A percentile compares a stretch with the other conserved stretches of the same genome.
These are phyloP conservation scores for Diceros bicornis DNA, from an alignment of 2,797 vertebrate genomes.

Conservation along the genomic window DNA sequence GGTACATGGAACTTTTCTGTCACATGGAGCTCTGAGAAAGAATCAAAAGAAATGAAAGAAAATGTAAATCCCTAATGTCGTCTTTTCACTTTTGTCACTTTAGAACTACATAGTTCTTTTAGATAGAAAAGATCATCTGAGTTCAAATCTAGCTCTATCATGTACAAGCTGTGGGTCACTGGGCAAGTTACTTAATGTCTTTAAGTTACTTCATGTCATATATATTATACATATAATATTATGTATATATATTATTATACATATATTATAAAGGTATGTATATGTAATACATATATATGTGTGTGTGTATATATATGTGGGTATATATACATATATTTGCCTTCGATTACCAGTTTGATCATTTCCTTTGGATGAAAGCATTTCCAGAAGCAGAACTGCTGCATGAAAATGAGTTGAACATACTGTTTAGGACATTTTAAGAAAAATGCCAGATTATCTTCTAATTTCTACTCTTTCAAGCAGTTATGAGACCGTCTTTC, in stretches of 20 bases:
- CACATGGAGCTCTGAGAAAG: not conserved
- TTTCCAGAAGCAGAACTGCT: not conserved
- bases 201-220: not conserved
- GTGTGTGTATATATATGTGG: too few species aligned
- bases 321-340: not conserved
- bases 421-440: not conserved
- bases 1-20: not conserved
- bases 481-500: not conserved
- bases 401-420: not conserved
- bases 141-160: not conserved
- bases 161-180: not conserved
- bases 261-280: not conserved
- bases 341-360: not conserved
- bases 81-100: not conserved
- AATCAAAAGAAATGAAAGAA: not conserved
- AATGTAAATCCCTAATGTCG: not conserved
- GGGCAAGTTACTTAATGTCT: not conserved
- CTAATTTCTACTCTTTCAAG: constrained; percentile 1
- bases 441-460: not conserved
- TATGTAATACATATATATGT: not conserved
- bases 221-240: not conserved
- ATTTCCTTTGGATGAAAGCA: not conserved
- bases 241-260: not conserved
- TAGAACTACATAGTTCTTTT: not conserved
- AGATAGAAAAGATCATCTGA: not conserved